Evolutionary conservation across 2,888 invertebrate genomes (phyloP).

Genomic region (Cataglyphis rosenhaueri): DNA sequence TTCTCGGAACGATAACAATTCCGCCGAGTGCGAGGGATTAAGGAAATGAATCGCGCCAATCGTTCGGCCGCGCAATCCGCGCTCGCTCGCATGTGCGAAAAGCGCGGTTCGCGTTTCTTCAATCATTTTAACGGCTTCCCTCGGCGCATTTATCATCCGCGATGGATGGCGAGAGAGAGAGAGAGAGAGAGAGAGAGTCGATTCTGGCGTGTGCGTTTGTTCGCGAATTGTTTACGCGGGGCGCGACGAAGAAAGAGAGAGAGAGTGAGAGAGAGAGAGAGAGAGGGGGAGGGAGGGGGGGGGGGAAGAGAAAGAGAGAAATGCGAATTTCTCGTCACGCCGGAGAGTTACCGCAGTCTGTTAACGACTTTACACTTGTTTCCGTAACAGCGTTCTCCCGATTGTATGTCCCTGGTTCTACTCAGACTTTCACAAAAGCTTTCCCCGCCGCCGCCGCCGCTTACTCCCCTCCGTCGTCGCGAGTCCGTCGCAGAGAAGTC

Average conservation of each 20-base stretch:
- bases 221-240: slow-evolving; percentile 62
- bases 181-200: slow-evolving; percentile 48
- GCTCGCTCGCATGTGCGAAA: slow-evolving; percentile 25
- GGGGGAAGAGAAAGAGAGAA: slow-evolving; percentile 19
- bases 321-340: slow-evolving; percentile 59
- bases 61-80: slow-evolving; percentile 51
- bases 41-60: slow-evolving; percentile 55
- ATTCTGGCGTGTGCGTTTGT: slow-evolving; percentile 50
- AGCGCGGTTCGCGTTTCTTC: slow-evolving; percentile 40
- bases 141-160: slow-evolving; percentile 51
- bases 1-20: slow-evolving; percentile 53
- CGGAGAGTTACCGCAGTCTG: slow-evolving; percentile 58
- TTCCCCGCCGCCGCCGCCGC: slow-evolving; percentile 1
- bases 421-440: slow-evolving; percentile 59
- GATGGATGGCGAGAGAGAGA: slow-evolving; percentile 54
- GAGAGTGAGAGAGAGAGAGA: background rate
- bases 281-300: background rate
- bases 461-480: slow-evolving; percentile 42
- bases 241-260: slow-evolving; percentile 19
- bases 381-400: slow-evolving; percentile 61
- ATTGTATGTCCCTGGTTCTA: slow-evolving; percentile 54
- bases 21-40: slow-evolving; percentile 49
- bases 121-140: slow-evolving; percentile 55
- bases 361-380: slow-evolving; percentile 69
- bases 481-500: slow-evolving; percentile 43